These are phyloP conservation scores for Oplegnathus fasciatus DNA, from an alignment of 2,113 vertebrate species.

Conservation along the genomic window DNA sequence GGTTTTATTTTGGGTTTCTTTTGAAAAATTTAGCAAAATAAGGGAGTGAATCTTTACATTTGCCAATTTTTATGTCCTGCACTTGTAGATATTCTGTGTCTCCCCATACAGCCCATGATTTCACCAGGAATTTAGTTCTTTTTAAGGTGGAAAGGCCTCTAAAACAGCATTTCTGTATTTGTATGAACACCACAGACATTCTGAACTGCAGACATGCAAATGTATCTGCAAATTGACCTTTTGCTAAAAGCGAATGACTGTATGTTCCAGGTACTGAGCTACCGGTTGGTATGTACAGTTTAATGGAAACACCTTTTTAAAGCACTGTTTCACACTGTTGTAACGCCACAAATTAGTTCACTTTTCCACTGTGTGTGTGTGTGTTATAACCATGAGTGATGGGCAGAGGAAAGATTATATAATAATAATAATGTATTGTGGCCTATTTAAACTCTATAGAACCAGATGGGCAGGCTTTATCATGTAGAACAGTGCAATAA, in stretches of 20 bases:
- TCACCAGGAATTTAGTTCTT: background rate
- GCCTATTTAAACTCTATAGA: background rate
- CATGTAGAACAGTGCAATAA: background rate
- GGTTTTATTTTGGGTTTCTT: too few relatives aligned
- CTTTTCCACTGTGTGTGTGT: conserved; percentile 3
- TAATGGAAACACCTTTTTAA: background rate
- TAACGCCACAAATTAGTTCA: background rate
- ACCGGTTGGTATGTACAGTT: conserved; percentile 71
- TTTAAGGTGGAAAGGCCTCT: background rate
- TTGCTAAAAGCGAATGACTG: conserved; percentile 26
- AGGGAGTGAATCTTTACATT: background rate
- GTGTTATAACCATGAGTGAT: conserved; percentile 2
- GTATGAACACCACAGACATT: background rate
- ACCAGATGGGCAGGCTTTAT: background rate
- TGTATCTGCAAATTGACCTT: background rate
- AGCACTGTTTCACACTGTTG: background rate
- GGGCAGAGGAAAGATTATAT: too few relatives aligned
- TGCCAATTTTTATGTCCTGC: background rate
- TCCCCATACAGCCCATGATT: background rate
- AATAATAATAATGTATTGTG: background rate
- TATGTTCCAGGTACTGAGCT: conserved; percentile 74
- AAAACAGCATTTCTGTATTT: background rate
- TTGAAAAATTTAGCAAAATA: too few relatives aligned
- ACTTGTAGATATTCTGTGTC: background rate
- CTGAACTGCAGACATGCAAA: background rate